phyloP scores from a whole-genome alignment of 2,888 invertebrate genomes.

The Dryomyza anilis region DNA sequence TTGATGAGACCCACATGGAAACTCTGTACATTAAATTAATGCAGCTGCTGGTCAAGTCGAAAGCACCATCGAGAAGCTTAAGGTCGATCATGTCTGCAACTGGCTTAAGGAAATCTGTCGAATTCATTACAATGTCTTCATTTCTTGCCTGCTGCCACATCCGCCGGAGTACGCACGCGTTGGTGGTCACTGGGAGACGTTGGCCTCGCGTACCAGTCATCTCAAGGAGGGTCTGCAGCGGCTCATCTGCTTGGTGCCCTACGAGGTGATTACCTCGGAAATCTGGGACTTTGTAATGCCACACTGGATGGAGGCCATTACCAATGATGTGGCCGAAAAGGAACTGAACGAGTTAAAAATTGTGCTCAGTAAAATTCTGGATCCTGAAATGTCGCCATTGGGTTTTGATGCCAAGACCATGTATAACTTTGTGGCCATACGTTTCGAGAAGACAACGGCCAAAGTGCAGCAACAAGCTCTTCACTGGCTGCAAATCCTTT shows the following conservation, averaged over 20 bases:
- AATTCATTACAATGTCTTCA: slow-evolving; percentile 81
- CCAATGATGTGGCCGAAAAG: slow-evolving; percentile 87
- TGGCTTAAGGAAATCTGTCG: slow-evolving; percentile 88
- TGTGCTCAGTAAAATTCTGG: slow-evolving; percentile 89
- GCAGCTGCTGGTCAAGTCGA: slow-evolving; percentile 73
- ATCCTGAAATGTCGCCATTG: slow-evolving; percentile 92
- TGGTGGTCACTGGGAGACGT: slow-evolving; percentile 94
- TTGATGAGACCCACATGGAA: too few species aligned
- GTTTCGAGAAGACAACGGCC: slow-evolving; percentile 80
- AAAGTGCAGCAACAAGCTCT: slow-evolving; percentile 87
- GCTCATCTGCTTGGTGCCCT: slow-evolving; percentile 94
- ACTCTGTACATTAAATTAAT: slow-evolving; percentile 1
- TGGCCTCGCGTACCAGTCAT: slow-evolving; percentile 86
- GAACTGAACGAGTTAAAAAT: slow-evolving; percentile 84
- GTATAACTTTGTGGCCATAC: slow-evolving; percentile 89
- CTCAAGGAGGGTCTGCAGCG: slow-evolving; percentile 94
- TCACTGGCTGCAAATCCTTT: slow-evolving; percentile 86
- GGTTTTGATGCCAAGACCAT: slow-evolving; percentile 94
- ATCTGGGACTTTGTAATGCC: slow-evolving; percentile 99
- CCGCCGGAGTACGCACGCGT: slow-evolving; percentile 95
- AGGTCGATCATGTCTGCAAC: slow-evolving; percentile 88
- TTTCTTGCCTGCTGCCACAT: slow-evolving; percentile 92
- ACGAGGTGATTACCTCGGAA: slow-evolving; percentile 94
- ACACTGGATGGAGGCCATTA: slow-evolving; percentile 98
- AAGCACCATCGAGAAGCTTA: slow-evolving; percentile 87